Evolutionary conservation across 2,888 invertebrate genomes (phyloP).

Genomic region (Pyrocoelia pectoralis): DNA sequence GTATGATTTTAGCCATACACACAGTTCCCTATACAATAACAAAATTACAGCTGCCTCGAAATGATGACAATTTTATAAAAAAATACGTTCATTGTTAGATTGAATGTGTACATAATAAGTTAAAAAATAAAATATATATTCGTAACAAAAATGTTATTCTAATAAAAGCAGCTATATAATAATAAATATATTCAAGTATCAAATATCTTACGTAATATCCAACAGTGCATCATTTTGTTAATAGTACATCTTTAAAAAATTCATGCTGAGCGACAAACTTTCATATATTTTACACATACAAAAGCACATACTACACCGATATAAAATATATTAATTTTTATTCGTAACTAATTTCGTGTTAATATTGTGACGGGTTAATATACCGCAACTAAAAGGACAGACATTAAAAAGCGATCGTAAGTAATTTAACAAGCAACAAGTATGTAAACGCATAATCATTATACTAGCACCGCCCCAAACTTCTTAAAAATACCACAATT

Average conservation of each 20-base stretch:
- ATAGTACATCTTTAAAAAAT: conserved; percentile 41
- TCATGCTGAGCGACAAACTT: conserved; percentile 53
- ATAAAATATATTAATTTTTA: conserved; percentile 32
- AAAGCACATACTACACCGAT: conserved; percentile 45
- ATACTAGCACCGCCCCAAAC: conserved; percentile 53
- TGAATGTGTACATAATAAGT: conserved; percentile 1
- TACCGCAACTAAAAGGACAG: conserved; percentile 1
- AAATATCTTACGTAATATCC: conserved; percentile 55
- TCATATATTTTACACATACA: conserved; percentile 52
- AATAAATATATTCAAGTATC: conserved; percentile 49
- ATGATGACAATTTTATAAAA: conserved; percentile 17
- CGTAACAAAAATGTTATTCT: conserved; percentile 23
- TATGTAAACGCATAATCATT: conserved; percentile 50
- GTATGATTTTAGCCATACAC: conserved; percentile 20
- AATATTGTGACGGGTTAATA: conserved; percentile 4
- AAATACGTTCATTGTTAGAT: conserved; percentile 9
- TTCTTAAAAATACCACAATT: conserved; percentile 38
- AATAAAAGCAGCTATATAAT: conserved; percentile 49
- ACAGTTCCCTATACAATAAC: conserved; percentile 32
- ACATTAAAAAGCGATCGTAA: conserved; percentile 32
- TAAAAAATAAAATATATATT: conserved; percentile 6
- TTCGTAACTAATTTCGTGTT: conserved; percentile 17
- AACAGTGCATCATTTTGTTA: conserved; percentile 52
- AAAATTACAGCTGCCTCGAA: conserved; percentile 35
- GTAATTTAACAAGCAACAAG: conserved; percentile 51